A percentile compares a stretch with the other conserved stretches of the same genome.
phyloP scores from a whole-genome alignment of 1,140 invertebrate genomes.

The Drosophila insularis region DNA sequence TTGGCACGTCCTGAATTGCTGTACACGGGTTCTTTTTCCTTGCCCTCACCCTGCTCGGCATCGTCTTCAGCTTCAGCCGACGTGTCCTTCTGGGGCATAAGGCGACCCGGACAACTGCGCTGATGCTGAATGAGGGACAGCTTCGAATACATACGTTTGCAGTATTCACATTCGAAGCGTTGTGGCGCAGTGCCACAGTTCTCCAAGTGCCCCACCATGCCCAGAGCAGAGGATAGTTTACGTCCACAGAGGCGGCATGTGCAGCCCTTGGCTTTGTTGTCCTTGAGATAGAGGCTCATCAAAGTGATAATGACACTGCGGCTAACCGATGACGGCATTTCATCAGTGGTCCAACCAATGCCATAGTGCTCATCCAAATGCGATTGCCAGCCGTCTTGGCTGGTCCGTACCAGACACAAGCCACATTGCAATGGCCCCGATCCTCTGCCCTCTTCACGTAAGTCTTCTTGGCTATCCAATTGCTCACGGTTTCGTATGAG shows the following conservation, averaged over 20 bases:
- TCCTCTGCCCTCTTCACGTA: slow-evolving; percentile 44
- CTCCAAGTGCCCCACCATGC: slow-evolving; percentile 65
- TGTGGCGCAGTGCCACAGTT: slow-evolving; percentile 42
- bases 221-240: slow-evolving; percentile 50
- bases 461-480: slow-evolving; percentile 46
- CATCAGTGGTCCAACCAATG: slow-evolving; percentile 56
- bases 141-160: slow-evolving; percentile 43
- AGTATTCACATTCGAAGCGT: slow-evolving; percentile 51
- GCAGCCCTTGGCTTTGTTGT: slow-evolving; percentile 18
- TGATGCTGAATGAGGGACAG: slow-evolving; percentile 29
- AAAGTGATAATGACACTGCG: slow-evolving; percentile 29
- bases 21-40: slow-evolving; percentile 15
- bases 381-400: slow-evolving; percentile 24
- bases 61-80: background rate
- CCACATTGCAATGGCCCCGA: slow-evolving; percentile 59
- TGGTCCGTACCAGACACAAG: slow-evolving; percentile 53
- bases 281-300: slow-evolving; percentile 43
- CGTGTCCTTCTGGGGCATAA: too few relatives aligned
- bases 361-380: slow-evolving; percentile 70
- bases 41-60: background rate
- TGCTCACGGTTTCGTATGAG: slow-evolving; percentile 62
- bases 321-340: slow-evolving; percentile 20
- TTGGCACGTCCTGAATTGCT: slow-evolving; percentile 68
- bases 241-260: slow-evolving; percentile 61
- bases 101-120: slow-evolving; percentile 36